Evolutionary conservation across 2,113 vertebrate species (phyloP), one percentile per base, ranked within the genome.

Genomic region (Engystomops pustulosus): DNA sequence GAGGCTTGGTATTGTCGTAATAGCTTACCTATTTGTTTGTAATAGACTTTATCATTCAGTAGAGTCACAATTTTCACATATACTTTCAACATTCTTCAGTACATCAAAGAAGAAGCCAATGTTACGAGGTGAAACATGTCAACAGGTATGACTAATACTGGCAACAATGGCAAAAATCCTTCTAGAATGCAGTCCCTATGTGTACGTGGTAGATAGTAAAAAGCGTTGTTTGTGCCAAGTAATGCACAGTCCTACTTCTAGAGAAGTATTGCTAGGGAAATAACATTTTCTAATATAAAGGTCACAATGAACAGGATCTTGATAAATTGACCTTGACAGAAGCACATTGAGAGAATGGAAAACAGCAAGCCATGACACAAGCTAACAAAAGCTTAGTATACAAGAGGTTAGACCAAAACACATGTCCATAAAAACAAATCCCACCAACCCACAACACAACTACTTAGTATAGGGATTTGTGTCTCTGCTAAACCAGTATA

Each of bases 291-390:
- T 88, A 87, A 90, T 91, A 90, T 87, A 92, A 93, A 92, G 87
- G 90, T 91, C 90, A 90, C 51, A 18, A 78, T 45, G 88, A 92
- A 85, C 71, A 88, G 86, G 62, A 36, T 81, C 87, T 80, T 89
- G 89, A 89, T 89, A 91, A 93, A 92, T 91, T 88, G 91, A 78
- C 85, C 80, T 82, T 89, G 90, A 91, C 89, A 91, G 80, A 20
- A 74, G 70, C 65, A 86, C 0, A 85, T 80, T 32, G 62, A 88
- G 83, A 85, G 81, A 87, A 89, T 86, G 89, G 89, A 86, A 90
- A 93, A 88, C 76, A 90, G 86, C 79, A 47, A 84, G 88, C 72
- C 85, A 86, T 90, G 82, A 90, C 89, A 87, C 72, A 88, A 90
- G 85, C 86, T 88, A 70, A 30, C 74, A 83, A 23, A 72, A 3